Conservation (phyloP, 2,797 vertebrate species). For the Pogoniulus pusillus region DNA sequence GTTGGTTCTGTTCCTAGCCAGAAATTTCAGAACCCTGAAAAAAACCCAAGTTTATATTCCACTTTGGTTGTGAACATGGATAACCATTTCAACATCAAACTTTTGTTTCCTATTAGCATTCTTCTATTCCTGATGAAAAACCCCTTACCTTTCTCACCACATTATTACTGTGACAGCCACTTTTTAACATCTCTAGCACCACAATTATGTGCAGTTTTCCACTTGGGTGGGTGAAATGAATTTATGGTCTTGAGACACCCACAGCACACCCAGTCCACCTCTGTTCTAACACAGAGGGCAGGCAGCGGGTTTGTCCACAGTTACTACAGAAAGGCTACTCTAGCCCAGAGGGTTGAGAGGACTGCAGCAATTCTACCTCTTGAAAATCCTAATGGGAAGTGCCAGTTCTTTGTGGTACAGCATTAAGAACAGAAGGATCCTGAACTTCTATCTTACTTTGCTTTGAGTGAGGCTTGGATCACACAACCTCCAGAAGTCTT, state of each 20-base stretch:
- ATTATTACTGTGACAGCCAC: background rate
- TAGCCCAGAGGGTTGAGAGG: background rate
- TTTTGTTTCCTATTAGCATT: background rate
- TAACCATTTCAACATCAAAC: background rate
- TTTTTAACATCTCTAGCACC: background rate
- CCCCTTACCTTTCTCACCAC: background rate
- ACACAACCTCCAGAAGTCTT: background rate
- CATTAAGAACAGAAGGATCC: background rate
- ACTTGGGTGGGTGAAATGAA: background rate
- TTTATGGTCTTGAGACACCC: background rate
- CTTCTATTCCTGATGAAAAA: background rate
- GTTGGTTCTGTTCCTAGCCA: slow-evolving; percentile 19
- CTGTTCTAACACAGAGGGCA: background rate
- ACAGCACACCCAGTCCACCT: background rate
- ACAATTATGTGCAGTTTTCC: background rate
- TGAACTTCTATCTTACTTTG: background rate
- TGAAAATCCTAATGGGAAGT: background rate
- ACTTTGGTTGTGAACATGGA: slow-evolving; percentile 21
- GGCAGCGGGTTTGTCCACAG: background rate
- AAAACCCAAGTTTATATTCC: background rate
- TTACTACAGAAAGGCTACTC: background rate
- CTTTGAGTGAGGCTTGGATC: background rate
- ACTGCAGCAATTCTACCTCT: background rate
- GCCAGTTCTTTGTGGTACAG: background rate
- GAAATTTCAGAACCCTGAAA: slow-evolving; percentile 25